Evolutionary conservation across 2,113 vertebrate genomes (phyloP).

Genomic region (Otocyon megalotis): DNA sequence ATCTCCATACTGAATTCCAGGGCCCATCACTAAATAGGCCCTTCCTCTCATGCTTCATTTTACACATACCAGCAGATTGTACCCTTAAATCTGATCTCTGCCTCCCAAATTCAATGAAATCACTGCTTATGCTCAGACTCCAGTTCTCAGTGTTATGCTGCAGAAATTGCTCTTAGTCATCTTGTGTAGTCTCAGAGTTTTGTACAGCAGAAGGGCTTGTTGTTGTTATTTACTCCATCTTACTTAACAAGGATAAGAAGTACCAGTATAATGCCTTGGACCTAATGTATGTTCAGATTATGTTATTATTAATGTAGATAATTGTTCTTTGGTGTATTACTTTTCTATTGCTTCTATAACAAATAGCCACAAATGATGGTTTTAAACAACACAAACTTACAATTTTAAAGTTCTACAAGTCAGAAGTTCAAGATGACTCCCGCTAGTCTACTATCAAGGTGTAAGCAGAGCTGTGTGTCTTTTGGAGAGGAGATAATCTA

Average conservation of each 20-base stretch:
- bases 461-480: background rate
- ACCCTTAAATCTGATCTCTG: background rate
- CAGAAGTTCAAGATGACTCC: background rate
- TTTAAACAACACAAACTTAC: background rate
- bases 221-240: background rate
- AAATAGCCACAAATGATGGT: background rate
- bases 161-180: background rate
- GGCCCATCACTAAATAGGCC: background rate
- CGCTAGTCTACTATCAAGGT: background rate
- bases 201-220: background rate
- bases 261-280: background rate
- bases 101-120: background rate
- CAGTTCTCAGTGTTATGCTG: background rate
- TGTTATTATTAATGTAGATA: background rate
- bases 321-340: background rate
- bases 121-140: background rate
- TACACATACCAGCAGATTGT: background rate
- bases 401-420: background rate
- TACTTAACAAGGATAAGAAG: background rate
- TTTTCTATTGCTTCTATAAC: background rate
- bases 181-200: background rate
- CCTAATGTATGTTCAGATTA: background rate
- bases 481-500: background rate
- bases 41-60: background rate
- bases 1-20: background rate